These are phyloP conservation scores for Centropus unirufus DNA, from an alignment of 2,113 vertebrate genomes.

Conservation along the genomic window DNA sequence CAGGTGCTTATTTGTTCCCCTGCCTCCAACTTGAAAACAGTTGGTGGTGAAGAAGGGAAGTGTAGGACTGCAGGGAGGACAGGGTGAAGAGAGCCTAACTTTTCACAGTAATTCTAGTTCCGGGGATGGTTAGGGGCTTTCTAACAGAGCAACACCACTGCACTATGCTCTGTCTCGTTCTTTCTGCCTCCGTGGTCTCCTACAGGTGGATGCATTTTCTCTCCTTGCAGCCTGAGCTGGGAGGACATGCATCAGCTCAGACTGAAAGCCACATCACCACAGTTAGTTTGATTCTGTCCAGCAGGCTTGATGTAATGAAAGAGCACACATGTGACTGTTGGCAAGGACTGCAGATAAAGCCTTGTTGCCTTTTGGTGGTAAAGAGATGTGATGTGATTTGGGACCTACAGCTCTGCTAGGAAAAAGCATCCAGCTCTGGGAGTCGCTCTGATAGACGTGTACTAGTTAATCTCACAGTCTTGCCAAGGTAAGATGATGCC, in stretches of 20 bases:
- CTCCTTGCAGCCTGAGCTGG: neutral
- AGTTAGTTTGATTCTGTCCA: neutral
- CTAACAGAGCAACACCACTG: neutral
- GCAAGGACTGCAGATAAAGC: neutral
- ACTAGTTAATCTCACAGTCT: neutral
- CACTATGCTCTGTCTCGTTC: neutral
- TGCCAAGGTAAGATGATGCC: neutral
- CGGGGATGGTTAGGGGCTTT: neutral
- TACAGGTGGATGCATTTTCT: neutral
- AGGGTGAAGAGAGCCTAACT: neutral
- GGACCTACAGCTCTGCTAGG: neutral
- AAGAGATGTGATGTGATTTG: neutral
- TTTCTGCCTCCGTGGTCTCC: neutral
- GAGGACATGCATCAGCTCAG: neutral
- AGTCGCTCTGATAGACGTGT: neutral
- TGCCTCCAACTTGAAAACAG: neutral
- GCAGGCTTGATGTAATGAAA: neutral
- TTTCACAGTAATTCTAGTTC: neutral
- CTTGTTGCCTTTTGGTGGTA: neutral
- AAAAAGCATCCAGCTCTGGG: neutral
- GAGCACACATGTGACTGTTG: rapidly evolving
- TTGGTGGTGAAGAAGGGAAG: neutral
- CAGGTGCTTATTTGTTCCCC: neutral
- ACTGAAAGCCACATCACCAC: neutral
- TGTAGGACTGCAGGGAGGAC: neutral